Evolutionary conservation across 1,140 invertebrate genomes (phyloP).

Genomic region (Saccostrea echinata): DNA sequence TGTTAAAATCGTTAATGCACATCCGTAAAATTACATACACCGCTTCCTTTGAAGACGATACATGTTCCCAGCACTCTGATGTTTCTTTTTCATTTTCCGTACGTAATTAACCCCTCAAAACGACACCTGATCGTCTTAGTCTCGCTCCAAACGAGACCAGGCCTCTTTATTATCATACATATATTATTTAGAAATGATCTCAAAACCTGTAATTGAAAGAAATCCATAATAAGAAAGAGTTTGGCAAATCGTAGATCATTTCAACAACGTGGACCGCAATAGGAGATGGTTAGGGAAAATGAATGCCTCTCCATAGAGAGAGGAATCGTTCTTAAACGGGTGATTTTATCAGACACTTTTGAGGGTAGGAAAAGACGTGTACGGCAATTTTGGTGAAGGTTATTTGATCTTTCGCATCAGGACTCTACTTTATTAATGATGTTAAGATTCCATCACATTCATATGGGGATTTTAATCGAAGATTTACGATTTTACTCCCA

Average conservation of each 20-base stretch:
- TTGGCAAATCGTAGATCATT: constrained; percentile 21
- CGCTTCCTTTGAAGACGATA: constrained; percentile 60
- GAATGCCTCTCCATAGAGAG: not conserved
- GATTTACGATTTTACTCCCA: constrained; percentile 33
- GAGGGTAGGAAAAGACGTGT: not conserved
- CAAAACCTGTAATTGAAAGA: constrained; percentile 23
- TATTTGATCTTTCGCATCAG: not conserved
- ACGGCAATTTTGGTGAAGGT: not conserved
- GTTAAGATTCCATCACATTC: not conserved
- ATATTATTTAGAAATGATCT: not conserved
- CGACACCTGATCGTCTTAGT: not conserved
- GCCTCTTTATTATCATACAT: constrained; percentile 19
- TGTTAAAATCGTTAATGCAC: constrained; percentile 58
- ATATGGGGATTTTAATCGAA: constrained; percentile 19
- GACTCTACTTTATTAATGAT: constrained; percentile 11
- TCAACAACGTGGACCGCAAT: not conserved
- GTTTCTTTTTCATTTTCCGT: constrained; percentile 62
- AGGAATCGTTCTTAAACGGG: not conserved
- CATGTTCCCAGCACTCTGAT: constrained; percentile 44
- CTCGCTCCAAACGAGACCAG: not conserved
- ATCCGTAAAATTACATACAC: constrained; percentile 60
- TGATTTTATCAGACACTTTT: constrained; percentile 19
- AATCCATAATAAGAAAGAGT: not conserved
- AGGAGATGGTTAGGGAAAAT: constrained; percentile 15
- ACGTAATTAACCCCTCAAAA: constrained; percentile 58